phyloP scores from a whole-genome alignment of 2,797 vertebrate genomes.

The Mallotus villosus region DNA sequence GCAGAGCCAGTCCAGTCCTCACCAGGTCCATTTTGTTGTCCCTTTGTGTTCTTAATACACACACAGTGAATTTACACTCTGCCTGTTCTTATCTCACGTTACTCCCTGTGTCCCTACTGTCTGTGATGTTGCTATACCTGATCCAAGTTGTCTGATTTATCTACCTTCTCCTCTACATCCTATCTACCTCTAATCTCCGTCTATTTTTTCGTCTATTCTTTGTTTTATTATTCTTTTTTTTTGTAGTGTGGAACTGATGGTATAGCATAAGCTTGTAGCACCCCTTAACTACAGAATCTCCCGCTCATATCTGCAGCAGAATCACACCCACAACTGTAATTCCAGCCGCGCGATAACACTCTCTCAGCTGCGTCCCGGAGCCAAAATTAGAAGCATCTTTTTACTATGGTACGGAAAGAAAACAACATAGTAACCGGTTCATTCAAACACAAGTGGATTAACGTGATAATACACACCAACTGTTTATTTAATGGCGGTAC shows the following conservation, averaged over 20 bases:
- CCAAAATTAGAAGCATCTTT: slow-evolving; percentile 44
- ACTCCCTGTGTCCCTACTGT: slow-evolving; percentile 73
- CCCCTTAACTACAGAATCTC: background rate
- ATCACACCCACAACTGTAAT: slow-evolving; percentile 52
- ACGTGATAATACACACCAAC: background rate
- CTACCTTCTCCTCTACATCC: background rate
- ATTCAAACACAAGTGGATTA: background rate
- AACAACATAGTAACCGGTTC: slow-evolving; percentile 24
- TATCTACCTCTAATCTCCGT: background rate
- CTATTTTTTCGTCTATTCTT: background rate
- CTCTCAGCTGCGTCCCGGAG: slow-evolving; percentile 16
- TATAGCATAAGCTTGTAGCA: background rate
- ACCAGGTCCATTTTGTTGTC: slow-evolving; percentile 76
- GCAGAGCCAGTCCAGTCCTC: slow-evolving; percentile 74
- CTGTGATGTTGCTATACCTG: slow-evolving; percentile 81
- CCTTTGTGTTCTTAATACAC: slow-evolving; percentile 14
- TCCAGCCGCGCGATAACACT: slow-evolving; percentile 38
- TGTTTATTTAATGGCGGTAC: background rate
- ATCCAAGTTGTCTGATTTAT: slow-evolving; percentile 58
- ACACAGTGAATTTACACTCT: slow-evolving; percentile 28
- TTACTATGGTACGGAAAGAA: slow-evolving; percentile 27
- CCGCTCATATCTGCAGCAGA: slow-evolving; percentile 51
- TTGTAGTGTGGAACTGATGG: background rate
- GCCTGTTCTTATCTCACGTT: slow-evolving; percentile 72
- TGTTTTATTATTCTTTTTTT: background rate